Percentiles rank a stretch among this genome's conserved stretches.
Conservation (phyloP, 2,113 vertebrate genomes). For the Lophotis ruficrista region DNA sequence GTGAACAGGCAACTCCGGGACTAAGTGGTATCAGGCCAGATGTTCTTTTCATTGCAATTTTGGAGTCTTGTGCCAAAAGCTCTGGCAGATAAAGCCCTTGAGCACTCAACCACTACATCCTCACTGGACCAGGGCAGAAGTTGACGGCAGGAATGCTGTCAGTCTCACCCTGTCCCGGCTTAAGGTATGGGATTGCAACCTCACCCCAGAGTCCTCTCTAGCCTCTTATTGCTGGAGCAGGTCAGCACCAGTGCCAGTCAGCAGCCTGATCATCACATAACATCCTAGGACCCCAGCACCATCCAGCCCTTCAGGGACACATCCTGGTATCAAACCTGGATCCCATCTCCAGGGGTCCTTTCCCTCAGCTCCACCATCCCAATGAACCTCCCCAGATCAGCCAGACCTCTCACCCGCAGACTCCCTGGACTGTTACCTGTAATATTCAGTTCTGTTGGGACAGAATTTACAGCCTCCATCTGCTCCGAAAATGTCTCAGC, state of each 20-base stretch:
- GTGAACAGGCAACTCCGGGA: neutral
- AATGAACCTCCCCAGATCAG: neutral
- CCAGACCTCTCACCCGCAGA: neutral
- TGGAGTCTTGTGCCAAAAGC: neutral
- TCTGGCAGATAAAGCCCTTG: neutral
- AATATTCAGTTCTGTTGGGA: neutral
- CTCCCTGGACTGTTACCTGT: too few species aligned
- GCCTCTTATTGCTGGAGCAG: neutral
- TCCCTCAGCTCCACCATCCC: neutral
- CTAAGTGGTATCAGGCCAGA: neutral
- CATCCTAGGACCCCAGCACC: neutral
- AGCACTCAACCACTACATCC: neutral
- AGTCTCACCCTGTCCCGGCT: too few species aligned
- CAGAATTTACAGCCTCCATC: neutral
- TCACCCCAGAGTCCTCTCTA: neutral
- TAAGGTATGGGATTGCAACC: fast-evolving
- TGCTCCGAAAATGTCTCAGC: fast-evolving
- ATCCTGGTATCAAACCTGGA: too few species aligned
- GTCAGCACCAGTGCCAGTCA: neutral
- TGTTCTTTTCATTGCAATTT: neutral
- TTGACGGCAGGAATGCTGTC: neutral
- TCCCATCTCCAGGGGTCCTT: neutral
- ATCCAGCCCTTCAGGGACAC: neutral
- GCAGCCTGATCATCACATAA: fast-evolving
- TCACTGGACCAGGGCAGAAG: neutral